A percentile compares a stretch with the other conserved stretches of the same genome.
These are phyloP conservation scores for Harpegnathos saltator DNA, from an alignment of 1,140 invertebrate genomes.

Conservation along the genomic window DNA sequence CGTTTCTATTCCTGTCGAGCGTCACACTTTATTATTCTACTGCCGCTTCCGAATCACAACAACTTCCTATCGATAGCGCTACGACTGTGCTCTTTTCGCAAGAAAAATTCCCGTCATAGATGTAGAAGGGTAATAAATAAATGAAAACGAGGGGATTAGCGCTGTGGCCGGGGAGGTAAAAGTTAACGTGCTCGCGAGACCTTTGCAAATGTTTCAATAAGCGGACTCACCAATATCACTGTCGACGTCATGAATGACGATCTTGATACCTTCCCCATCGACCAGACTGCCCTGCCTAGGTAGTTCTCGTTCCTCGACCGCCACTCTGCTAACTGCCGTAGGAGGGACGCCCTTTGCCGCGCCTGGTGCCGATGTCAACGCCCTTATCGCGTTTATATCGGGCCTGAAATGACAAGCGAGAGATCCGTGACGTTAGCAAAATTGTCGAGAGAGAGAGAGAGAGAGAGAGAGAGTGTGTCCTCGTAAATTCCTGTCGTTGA, in stretches of 20 bases:
- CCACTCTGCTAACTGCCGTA: constrained; percentile 86
- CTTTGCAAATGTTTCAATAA: neutral
- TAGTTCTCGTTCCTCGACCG: constrained; percentile 87
- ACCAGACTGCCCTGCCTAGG: constrained; percentile 92
- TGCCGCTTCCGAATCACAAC: too few relatives aligned
- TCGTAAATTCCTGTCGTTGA: too few relatives aligned
- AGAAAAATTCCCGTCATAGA: neutral
- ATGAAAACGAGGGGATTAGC: neutral
- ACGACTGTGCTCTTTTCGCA: neutral
- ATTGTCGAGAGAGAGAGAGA: too few relatives aligned
- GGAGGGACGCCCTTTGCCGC: constrained; percentile 86
- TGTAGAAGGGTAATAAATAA: neutral
- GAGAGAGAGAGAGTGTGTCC: too few relatives aligned
- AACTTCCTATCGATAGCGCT: neutral
- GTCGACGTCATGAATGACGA: constrained; percentile 97
- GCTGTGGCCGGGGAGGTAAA: neutral
- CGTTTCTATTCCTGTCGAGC: too few relatives aligned
- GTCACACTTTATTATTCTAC: too few relatives aligned
- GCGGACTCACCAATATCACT: constrained; percentile 85
- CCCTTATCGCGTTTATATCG: constrained; percentile 90
- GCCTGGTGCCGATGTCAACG: constrained; percentile 83
- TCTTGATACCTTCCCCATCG: constrained; percentile 96
- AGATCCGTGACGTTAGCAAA: neutral
- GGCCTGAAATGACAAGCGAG: constrained; percentile 86
- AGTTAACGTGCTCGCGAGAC: neutral